Conservation (phyloP, 2,113 vertebrate species). For the Oxyruncus cristatus region DNA sequence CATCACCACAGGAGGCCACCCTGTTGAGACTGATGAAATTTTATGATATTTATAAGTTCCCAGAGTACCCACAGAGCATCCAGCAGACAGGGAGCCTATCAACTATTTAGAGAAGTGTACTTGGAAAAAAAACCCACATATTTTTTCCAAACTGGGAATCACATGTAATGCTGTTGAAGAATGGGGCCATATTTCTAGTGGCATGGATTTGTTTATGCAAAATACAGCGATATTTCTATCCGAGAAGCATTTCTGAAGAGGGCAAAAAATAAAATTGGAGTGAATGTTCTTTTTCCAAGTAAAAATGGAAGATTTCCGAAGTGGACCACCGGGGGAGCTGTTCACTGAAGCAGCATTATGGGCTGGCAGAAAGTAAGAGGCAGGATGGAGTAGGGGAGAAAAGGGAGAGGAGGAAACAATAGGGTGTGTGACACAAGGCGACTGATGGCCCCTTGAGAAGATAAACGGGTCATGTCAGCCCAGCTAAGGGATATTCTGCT, state of each 20-base stretch:
- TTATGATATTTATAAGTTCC: neutral
- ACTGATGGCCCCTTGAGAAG: neutral
- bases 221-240: neutral
- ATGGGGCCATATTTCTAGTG: neutral
- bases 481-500: neutral
- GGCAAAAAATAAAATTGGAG: neutral
- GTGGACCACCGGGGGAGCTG: slow-evolving; percentile 32
- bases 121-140: neutral
- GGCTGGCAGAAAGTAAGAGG: neutral
- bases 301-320: slow-evolving; percentile 40
- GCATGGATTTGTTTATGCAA: slow-evolving; percentile 7
- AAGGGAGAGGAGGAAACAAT: neutral
- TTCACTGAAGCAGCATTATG: neutral
- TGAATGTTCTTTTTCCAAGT: neutral
- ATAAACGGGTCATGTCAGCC: neutral
- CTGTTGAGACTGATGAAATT: neutral
- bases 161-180: neutral
- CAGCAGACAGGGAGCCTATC: neutral
- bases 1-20: neutral
- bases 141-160: neutral
- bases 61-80: neutral
- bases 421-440: neutral
- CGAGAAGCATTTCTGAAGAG: neutral
- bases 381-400: neutral
- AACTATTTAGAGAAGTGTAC: neutral